Percentiles rank a stretch among this genome's conserved stretches.
These are phyloP conservation scores for Recurvirostra avosetta DNA, from an alignment of 2,113 vertebrate species.

Conservation along the genomic window DNA sequence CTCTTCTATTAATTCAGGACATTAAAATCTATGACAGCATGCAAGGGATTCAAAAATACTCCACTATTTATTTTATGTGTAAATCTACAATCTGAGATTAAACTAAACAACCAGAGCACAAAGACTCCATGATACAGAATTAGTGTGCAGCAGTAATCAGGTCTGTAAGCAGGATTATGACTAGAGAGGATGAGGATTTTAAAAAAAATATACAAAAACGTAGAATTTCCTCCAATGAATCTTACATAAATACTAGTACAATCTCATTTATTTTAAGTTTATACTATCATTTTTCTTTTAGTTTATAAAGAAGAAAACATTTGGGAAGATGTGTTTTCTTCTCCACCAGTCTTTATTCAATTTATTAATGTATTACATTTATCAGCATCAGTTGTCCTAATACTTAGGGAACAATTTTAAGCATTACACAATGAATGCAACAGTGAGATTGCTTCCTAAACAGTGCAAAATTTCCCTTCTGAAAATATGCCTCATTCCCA, in stretches of 20 bases:
- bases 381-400: background rate
- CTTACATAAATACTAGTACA: background rate
- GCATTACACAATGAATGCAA: background rate
- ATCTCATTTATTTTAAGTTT: background rate
- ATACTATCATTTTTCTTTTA: background rate
- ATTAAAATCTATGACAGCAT: conserved; percentile 4
- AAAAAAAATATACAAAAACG: background rate
- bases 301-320: background rate
- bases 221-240: background rate
- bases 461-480: background rate
- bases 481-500: background rate
- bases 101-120: background rate
- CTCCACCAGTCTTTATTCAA: background rate
- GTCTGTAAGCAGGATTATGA: background rate
- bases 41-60: background rate
- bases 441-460: background rate
- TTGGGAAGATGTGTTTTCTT: background rate
- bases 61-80: background rate
- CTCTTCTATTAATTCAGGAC: conserved; percentile 40
- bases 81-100: background rate
- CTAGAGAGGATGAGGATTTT: background rate
- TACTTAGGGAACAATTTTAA: background rate
- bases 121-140: background rate
- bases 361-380: background rate
- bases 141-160: background rate